Base-by-base conservation (phyloP, 2,888 invertebrate species). In the Pollenia angustigena region DNA sequence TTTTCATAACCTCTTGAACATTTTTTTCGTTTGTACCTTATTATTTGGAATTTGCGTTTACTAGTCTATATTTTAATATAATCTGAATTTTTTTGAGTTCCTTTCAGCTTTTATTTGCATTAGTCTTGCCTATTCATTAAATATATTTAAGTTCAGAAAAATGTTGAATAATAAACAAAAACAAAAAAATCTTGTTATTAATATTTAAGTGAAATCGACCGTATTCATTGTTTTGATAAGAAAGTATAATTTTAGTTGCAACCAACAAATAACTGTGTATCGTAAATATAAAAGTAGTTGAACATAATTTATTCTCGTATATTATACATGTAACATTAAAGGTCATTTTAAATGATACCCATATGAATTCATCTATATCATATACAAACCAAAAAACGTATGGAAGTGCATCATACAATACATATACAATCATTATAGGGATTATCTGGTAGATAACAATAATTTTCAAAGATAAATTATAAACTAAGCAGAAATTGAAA, bases 221-320 rank as follows among this genome's bases (percentile, higher is more conserved):
- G 48, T 83, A 50, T 75, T 56, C 23, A 69, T 81, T 80, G 54
- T 81, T 87, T 78, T 68, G 52, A 76, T 74, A 78, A 80, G 75
- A 48, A 48, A 74, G 64, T 32, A 50, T 54, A 48, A 82, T 14
- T 80, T 44, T 32, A 69, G 78, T 60, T 50, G 46, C 42, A 72
- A 56, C 46, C 81, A 87, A 40, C 32, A 32, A 6, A 1, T 60
- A 82, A 88, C 85, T 89, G 81, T 89, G 88, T 89, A 89, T 88
- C 88, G 86, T 90, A 89, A 89, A 90, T 89, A 10, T 60, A 81
- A 71, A 42, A n/a, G 18, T 76, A 81, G 69, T 71, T 40, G 16
- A 62, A 75, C 16, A 48, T 60, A 14, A 81, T 74, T 68, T n/a
- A 66, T 42, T 52, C 18, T 18, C 60, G 52, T 54, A 16, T 23